Evolutionary conservation across 2,888 invertebrate species (phyloP), one percentile per base, ranked within the genome.

Genomic region (Colostygia pectinataria): DNA sequence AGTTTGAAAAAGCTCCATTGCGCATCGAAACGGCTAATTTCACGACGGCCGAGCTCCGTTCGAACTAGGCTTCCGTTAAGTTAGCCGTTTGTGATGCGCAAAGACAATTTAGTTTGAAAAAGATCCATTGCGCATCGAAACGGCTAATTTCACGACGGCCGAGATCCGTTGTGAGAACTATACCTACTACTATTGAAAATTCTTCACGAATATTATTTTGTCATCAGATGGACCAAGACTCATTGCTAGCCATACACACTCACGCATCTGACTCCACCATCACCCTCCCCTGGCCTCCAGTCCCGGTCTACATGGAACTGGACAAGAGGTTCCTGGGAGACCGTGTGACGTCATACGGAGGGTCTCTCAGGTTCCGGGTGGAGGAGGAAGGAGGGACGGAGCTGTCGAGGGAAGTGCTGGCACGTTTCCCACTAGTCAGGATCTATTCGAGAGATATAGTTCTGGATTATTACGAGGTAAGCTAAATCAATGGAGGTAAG

Each of bases 321-420:
- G 96, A 97, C 0, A 90, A 92, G 6, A 91, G 93, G 42, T 97
- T 98, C 79, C 92, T 95, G 8, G 97, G 97, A 0, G 99, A 99
- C 82, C 90, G 95, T 77, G 94, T 97, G 9, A 92, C 95, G 54
- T 97, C 98, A 13, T 99, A 99, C 81, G 98, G 97, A 15, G 99
- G 99, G 2, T 93, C 93, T 56, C 84, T 99, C 36, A 91, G 95
- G 56, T 98, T 98, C 76, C 91, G 92, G 0, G 92, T 95, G 0
- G 92, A 94, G 41, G 94, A 94, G 55, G 93, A 93, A 32, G 91
- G 91, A 0, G 91, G 92, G 0, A 90, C 91, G 24, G 87, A 93
- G 12, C 91, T 93, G 23, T 79, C 89, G 0, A 80, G 84, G 2
- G 90, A 93, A 1, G 79, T 93, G 1, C 71, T 94, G 27, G 82